Evolutionary conservation across 2,888 invertebrate species (phyloP).

Genomic region (Oscheius sp.): DNA sequence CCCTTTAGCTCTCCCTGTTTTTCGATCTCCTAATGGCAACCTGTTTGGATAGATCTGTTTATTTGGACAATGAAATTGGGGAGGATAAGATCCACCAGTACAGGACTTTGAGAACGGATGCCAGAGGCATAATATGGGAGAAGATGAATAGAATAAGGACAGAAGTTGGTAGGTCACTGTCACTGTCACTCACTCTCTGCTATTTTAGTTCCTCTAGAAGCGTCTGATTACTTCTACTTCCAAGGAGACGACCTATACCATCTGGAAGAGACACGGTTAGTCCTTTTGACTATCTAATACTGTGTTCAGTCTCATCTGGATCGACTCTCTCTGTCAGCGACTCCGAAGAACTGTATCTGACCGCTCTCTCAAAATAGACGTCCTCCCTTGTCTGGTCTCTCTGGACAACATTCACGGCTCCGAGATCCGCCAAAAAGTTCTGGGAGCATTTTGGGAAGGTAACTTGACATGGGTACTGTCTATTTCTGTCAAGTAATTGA

Average conservation of each 20-base stretch:
- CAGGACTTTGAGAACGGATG: constrained; percentile 14
- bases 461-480: neutral
- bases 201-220: neutral
- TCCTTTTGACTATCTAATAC: too few species aligned
- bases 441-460: neutral
- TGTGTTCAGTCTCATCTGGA: neutral
- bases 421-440: neutral
- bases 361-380: neutral
- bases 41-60: constrained; percentile 71
- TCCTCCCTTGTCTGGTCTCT: neutral
- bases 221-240: constrained; percentile 7
- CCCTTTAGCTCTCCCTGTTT: constrained; percentile 76
- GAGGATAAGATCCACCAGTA: constrained; percentile 58
- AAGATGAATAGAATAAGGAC: constrained; percentile 32
- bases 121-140: constrained; percentile 53
- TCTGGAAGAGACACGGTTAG: too few species aligned
- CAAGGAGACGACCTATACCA: neutral
- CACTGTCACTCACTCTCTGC: neutral
- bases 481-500: neutral
- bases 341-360: neutral
- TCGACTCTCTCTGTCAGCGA: neutral
- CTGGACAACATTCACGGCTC: neutral
- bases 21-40: constrained; percentile 77
- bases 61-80: constrained; percentile 73
- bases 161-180: constrained; percentile 2